A percentile compares a stretch with the other conserved stretches of the same genome.
Evolutionary conservation across 1,140 invertebrate genomes (phyloP).

Genomic region (Heliconius melpomene): DNA sequence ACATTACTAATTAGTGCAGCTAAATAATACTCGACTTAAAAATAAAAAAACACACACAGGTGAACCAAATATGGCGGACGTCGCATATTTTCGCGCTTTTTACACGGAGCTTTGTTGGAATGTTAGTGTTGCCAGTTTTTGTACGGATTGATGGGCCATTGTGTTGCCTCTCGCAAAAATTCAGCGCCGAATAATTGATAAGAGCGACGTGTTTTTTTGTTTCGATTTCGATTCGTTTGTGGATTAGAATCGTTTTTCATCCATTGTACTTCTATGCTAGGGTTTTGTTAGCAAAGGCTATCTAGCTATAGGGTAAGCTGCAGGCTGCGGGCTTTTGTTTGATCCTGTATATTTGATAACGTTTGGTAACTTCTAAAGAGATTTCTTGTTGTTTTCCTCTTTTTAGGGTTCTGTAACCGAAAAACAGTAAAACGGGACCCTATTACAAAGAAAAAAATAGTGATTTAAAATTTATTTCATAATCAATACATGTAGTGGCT

Average conservation of each 20-base stretch:
- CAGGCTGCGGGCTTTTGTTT: slow-evolving; percentile 25
- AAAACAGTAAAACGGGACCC: no score
- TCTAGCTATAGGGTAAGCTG: slow-evolving; percentile 23
- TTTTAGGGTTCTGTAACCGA: neutral
- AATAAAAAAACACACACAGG: slow-evolving; percentile 1
- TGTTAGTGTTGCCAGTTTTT: slow-evolving; percentile 67
- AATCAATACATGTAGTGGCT: no score
- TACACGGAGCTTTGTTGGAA: slow-evolving; percentile 57
- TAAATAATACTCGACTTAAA: slow-evolving; percentile 10
- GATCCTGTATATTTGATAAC: slow-evolving; percentile 25
- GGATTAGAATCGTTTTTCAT: slow-evolving; percentile 60
- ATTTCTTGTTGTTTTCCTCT: neutral
- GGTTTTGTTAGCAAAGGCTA: slow-evolving; percentile 16
- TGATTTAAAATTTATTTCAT: no score
- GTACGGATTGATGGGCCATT: slow-evolving; percentile 67
- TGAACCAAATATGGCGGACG: slow-evolving; percentile 26
- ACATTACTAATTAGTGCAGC: slow-evolving; percentile 14
- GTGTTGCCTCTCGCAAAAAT: slow-evolving; percentile 65
- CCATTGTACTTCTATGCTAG: slow-evolving; percentile 36
- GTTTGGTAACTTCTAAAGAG: slow-evolving; percentile 17
- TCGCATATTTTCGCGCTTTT: slow-evolving; percentile 46
- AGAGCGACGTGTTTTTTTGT: slow-evolving; percentile 39
- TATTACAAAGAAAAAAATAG: no score
- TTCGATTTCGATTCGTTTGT: slow-evolving; percentile 56
- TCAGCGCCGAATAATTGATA: slow-evolving; percentile 64